These are phyloP conservation scores for Eufriesea mexicana DNA, from an alignment of 1,140 invertebrate genomes.

Conservation along the genomic window DNA sequence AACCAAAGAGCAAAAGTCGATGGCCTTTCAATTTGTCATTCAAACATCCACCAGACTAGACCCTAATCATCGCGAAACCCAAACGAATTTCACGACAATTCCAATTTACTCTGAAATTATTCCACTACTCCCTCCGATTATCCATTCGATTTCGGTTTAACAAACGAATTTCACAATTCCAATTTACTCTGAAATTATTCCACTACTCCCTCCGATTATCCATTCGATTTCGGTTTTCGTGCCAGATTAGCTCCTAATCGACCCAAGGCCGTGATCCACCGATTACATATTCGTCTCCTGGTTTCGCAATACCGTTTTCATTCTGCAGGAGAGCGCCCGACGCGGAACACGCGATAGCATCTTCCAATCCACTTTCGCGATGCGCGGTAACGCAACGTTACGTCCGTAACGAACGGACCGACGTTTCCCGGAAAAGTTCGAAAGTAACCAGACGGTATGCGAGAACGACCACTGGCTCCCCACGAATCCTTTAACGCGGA, in stretches of 20 bases:
- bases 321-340: neutral
- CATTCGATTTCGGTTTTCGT: no score
- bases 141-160: no score
- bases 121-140: no score
- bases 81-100: neutral
- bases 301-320: constrained; percentile 32
- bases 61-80: no score
- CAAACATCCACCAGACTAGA: no score
- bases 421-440: constrained; percentile 36
- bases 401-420: constrained; percentile 21
- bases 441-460: constrained; percentile 16
- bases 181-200: no score
- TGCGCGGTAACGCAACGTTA: constrained; percentile 23
- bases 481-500: constrained; percentile 45
- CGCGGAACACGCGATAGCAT: constrained; percentile 33
- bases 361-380: constrained; percentile 35
- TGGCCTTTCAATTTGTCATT: neutral
- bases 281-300: neutral
- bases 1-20: constrained; percentile 75
- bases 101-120: no score
- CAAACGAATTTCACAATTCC: no score
- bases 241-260: no score
- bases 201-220: no score
- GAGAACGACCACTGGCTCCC: constrained; percentile 20
- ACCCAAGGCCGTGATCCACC: neutral